Evolutionary conservation across 2,797 vertebrate species (phyloP).

Genomic region (Spinus olivaceus): DNA sequence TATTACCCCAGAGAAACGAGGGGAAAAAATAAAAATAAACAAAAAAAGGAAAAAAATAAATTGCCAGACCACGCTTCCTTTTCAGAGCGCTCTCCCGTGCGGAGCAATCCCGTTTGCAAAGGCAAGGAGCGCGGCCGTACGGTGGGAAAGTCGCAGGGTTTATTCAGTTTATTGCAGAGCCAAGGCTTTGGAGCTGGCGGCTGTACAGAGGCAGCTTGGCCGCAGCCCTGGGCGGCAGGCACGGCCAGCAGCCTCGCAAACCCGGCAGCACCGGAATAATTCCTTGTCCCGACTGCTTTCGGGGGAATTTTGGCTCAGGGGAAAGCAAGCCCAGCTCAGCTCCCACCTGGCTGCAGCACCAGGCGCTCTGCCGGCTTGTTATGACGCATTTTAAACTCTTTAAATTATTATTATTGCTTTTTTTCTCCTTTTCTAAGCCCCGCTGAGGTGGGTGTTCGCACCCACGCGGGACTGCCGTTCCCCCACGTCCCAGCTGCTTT

Average conservation of each 20-base stretch:
- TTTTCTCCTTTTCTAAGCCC: fast-evolving
- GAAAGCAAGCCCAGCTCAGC: not conserved
- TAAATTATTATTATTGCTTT: fast-evolving
- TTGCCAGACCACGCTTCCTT: not conserved
- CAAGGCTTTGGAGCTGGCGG: not conserved
- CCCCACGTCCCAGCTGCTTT: not conserved
- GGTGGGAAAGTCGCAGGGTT: not conserved
- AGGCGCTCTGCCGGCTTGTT: not conserved
- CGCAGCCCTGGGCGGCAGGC: not conserved
- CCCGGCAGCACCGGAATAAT: not conserved
- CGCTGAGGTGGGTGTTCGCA: not conserved
- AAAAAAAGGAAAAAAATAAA: not conserved
- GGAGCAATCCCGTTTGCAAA: not conserved
- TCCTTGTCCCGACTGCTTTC: not conserved
- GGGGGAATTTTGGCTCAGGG: not conserved
- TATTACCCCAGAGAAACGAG: not conserved
- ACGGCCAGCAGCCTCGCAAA: not conserved
- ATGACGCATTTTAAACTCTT: not conserved
- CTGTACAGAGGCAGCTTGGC: not conserved
- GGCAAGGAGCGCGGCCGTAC: not conserved
- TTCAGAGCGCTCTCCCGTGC: not conserved
- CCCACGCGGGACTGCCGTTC: not conserved
- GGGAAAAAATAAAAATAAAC: fast-evolving
- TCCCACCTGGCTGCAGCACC: not conserved
- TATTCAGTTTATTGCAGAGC: not conserved